phyloP scores from a whole-genome alignment of 1,140 invertebrate species.

The Rhagoletis pomonella region DNA sequence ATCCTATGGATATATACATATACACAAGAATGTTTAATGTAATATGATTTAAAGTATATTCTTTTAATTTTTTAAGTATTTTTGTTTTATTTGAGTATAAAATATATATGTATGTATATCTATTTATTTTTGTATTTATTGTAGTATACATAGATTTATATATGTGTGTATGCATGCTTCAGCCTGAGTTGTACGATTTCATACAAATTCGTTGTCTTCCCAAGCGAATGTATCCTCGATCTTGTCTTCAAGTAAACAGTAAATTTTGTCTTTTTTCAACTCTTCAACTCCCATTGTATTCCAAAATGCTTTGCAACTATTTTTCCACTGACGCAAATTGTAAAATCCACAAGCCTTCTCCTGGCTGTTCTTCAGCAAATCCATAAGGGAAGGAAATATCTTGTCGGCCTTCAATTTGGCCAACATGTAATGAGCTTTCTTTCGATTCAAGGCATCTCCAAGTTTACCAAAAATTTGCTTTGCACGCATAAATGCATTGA shows the following conservation, averaged over 20 bases:
- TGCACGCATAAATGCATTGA: conserved; percentile 66
- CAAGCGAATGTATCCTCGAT: conserved; percentile 29
- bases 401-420: conserved; percentile 68
- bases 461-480: conserved; percentile 69
- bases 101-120: too few relatives aligned
- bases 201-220: not conserved
- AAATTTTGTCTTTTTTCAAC: conserved; percentile 63
- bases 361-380: conserved; percentile 65
- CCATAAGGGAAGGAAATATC: conserved; percentile 68
- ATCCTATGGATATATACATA: too few relatives aligned
- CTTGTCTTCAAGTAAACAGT: conserved; percentile 61
- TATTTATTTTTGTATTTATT: too few relatives aligned
- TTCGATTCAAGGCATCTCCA: conserved; percentile 63
- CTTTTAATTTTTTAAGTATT: too few relatives aligned
- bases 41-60: too few relatives aligned
- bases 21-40: too few relatives aligned
- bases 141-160: too few relatives aligned
- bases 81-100: too few relatives aligned
- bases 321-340: conserved; percentile 69
- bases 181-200: too few relatives aligned
- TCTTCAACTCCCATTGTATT: conserved; percentile 58
- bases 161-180: too few relatives aligned
- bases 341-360: conserved; percentile 65
- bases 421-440: conserved; percentile 65
- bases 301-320: conserved; percentile 68